A percentile compares a stretch with the other conserved stretches of the same genome.
Evolutionary conservation across 2,888 invertebrate species (phyloP).

Genomic region (Torymus aiolomorphi): DNA sequence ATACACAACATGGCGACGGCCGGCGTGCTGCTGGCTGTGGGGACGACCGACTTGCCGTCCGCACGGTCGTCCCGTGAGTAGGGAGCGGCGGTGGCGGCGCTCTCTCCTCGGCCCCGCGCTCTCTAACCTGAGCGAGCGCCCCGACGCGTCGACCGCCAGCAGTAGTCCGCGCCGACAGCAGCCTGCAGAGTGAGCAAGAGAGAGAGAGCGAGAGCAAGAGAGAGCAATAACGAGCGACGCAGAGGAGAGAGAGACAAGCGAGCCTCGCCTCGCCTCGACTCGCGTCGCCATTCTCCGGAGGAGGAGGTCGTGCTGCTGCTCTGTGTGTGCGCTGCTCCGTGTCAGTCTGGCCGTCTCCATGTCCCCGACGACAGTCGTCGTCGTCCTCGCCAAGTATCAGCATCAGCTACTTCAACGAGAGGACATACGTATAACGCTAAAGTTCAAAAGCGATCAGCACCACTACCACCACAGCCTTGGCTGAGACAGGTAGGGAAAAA

Average conservation of each 20-base stretch:
- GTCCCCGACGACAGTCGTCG: slow-evolving; percentile 8
- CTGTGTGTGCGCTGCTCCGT: background rate
- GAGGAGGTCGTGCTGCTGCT: slow-evolving; percentile 20
- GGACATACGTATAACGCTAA: too few species aligned
- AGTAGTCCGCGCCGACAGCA: background rate
- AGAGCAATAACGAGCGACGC: background rate
- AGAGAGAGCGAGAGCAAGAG: slow-evolving; percentile 19
- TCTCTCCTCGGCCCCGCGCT: background rate
- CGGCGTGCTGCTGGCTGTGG: slow-evolving; percentile 26
- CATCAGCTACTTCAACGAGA: too few species aligned
- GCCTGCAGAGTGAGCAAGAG: slow-evolving; percentile 20
- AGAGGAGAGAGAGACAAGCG: slow-evolving; percentile 1
- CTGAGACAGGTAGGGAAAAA: too few species aligned
- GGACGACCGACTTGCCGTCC: slow-evolving; percentile 1
- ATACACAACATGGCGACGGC: slow-evolving; percentile 47
- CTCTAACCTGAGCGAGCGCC: background rate
- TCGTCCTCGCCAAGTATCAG: too few species aligned
- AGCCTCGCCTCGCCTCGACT: background rate
- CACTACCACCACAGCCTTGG: too few species aligned
- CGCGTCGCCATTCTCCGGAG: slow-evolving; percentile 35
- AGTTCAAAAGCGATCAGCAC: slow-evolving; percentile 40
- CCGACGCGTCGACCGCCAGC: background rate
- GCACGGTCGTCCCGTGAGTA: background rate
- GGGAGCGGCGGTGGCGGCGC: slow-evolving; percentile 16
- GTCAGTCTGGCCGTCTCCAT: background rate